A percentile compares a stretch with the other conserved stretches of the same genome.
These are phyloP conservation scores for Bubo scandiacus DNA, from an alignment of 2,113 vertebrate genomes.

Conservation along the genomic window DNA sequence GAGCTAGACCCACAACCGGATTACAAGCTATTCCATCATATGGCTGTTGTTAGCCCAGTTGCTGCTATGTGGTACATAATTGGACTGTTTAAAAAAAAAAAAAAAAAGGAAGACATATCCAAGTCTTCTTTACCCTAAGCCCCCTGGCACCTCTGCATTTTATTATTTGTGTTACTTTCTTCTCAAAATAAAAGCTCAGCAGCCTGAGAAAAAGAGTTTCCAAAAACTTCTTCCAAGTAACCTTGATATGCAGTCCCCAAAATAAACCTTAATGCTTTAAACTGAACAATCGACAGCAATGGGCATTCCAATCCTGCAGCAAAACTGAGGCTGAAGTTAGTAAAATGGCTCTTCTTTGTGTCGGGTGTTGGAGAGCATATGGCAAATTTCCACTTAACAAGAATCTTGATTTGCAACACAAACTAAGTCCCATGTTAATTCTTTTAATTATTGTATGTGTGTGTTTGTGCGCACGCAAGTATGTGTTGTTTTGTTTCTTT, in stretches of 20 bases:
- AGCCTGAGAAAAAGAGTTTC: not conserved
- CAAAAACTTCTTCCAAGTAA: not conserved
- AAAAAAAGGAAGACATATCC: not conserved
- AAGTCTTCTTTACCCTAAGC: slow-evolving; percentile 23
- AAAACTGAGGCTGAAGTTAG: not conserved
- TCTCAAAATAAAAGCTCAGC: not conserved
- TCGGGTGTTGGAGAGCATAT: slow-evolving; percentile 46
- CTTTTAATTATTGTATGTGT: slow-evolving; percentile 25
- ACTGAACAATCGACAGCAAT: not conserved
- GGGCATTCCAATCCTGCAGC: not conserved
- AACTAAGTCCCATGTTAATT: not conserved
- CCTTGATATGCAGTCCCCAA: not conserved
- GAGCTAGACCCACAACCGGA: slow-evolving; percentile 61
- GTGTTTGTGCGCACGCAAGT: not conserved
- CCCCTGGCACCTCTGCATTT: not conserved
- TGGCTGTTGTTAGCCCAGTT: slow-evolving; percentile 55
- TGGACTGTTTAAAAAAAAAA: slow-evolving; percentile 31
- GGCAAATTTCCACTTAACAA: slow-evolving; percentile 39
- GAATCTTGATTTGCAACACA: not conserved
- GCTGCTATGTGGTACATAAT: slow-evolving; percentile 37
- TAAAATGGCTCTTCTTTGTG: slow-evolving; percentile 38
- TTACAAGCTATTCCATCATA: slow-evolving; percentile 72
- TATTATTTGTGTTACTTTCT: slow-evolving; percentile 35
- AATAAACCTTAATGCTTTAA: not conserved
- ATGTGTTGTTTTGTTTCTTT: not conserved